These are phyloP conservation scores for Calliphora vomitoria DNA, from an alignment of 2,888 invertebrate species.

Conservation along the genomic window DNA sequence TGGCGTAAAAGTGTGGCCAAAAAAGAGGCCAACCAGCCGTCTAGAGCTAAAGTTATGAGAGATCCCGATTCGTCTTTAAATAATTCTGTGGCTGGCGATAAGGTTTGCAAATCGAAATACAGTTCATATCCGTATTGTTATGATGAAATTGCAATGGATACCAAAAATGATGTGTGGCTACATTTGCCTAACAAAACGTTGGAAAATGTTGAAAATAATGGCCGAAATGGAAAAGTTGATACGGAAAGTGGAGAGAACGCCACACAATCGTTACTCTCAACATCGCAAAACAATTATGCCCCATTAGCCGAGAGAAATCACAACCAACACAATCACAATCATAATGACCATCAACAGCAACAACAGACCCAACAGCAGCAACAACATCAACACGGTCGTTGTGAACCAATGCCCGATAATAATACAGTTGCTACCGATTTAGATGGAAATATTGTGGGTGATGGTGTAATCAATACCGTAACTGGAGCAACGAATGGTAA, in stretches of 20 bases:
- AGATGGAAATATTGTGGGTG: slow-evolving; percentile 78
- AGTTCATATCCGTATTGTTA: slow-evolving; percentile 95
- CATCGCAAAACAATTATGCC: slow-evolving; percentile 82
- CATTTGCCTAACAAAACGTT: slow-evolving; percentile 78
- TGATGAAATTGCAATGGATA: slow-evolving; percentile 92
- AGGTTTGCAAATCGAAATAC: slow-evolving; percentile 94
- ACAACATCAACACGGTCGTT: slow-evolving; percentile 77
- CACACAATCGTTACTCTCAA: slow-evolving; percentile 82
- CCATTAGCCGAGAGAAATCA: slow-evolving; percentile 80
- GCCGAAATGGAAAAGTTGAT: slow-evolving; percentile 72
- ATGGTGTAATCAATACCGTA: slow-evolving; percentile 74
- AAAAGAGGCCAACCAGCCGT: slow-evolving; percentile 87
- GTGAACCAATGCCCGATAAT: slow-evolving; percentile 78
- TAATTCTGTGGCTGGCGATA: slow-evolving; percentile 84
- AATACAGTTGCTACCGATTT: slow-evolving; percentile 82
- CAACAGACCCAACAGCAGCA: slow-evolving; percentile 77
- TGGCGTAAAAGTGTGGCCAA: slow-evolving; percentile 91
- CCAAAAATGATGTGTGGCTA: slow-evolving; percentile 87
- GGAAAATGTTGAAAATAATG: slow-evolving; percentile 66
- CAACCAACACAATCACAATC: slow-evolving; percentile 77
- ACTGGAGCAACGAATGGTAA: slow-evolving; percentile 78
- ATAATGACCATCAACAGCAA: slow-evolving; percentile 77
- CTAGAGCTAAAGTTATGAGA: slow-evolving; percentile 88
- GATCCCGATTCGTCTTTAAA: slow-evolving; percentile 86
- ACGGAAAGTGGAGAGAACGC: slow-evolving; percentile 77